Evolutionary conservation across 2,888 invertebrate species (phyloP), one percentile per base, ranked within the genome.

Genomic region (Beris morrisii): DNA sequence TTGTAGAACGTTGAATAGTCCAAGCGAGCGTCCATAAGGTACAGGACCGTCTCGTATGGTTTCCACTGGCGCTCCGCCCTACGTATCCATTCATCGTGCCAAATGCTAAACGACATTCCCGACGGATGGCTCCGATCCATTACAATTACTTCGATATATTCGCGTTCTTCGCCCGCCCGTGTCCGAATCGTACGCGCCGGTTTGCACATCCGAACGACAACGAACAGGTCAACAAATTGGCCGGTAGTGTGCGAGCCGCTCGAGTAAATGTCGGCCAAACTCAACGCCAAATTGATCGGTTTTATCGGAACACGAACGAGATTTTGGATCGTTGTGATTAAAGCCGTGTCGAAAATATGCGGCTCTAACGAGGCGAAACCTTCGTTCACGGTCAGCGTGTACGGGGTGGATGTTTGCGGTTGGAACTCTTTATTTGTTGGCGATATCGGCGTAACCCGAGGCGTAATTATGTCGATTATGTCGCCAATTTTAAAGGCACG

Each of bases 21-120:
- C 31, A 91, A 83, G 28, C 84, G 84, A 22, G 87, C 84, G 75
- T 92, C 91, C 3, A 89, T 85, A 67, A 92, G 79, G 78, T 90
- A 90, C 12, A 93, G 76, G 55, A 89, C 84, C 64, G 91, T 91
- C 59, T 85, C 83, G 61, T 85, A 78, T 0, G 89, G 84, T 66
- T 84, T 84, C 92, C 92, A 93, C 57, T 82, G 64, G 3, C 73
- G 50, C 44, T 74, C 69, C 0, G 79, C 87, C 82, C 87, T 84
- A 71, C 84, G 82, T 64, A 91, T 88, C 74, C 88, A 85, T 69
- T 90, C 90, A 3, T 83, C 80, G 69, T 91, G 88, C 86, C 91
- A 92, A 54, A 85, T 70, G 1, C 74, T 79, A 56, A 91, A 82
- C 45, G 87, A 79, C 64, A 87, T 80, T n/a, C 86, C 87, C 22